Evolutionary conservation across 2,113 vertebrate species (phyloP), one percentile per base, ranked within the genome.

Genomic region (Nannospalax galili): DNA sequence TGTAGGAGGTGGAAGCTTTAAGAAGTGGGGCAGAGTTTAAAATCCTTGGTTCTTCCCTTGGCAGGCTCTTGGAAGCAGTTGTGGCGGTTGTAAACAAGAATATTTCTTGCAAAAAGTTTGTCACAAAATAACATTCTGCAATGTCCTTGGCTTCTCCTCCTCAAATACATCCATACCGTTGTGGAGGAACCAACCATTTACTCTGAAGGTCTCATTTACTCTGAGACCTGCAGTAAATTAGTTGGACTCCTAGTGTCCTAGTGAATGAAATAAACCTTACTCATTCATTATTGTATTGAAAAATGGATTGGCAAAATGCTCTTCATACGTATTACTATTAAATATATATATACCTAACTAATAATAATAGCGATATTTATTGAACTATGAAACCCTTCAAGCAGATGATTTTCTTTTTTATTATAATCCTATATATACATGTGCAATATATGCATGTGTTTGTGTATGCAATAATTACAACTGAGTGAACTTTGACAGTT

Each of bases 401-500:
- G 62, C n/a, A 22, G 4, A n/a, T 65, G 20, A 45, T 19, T 90
- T 91, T 90, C n/a, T 81, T 93, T 86, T 89, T 95, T 48, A 79
- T 28, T 19, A 35, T 69, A 35, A 85, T 48, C 11, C 16, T 90
- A 80, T 4, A 80, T 14, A 37, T 22, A 24, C 32, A 80, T 28
- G 12, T 32, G 40, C 4, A 12, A 73, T 37, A 72, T 72, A 22
- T 72, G 37, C 19, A 10, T 40, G 16, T 15, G 2, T 40, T 2
- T 26, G 22, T 24, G 72, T 32, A 14, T 64, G 11, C 30, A 17
- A 3, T n/a, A n/a, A n/a, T 56, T 28, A 62, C 26, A 60, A 3
- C 28, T 65, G 8, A 20, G 5, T 22, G 28, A 35, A 45, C 42
- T 77, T 72, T 94, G 32, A 67, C 26, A 82, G 8, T 89, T 62